Evolutionary conservation across 1,140 invertebrate genomes (phyloP).

Genomic region (Heliconius eleuchia): DNA sequence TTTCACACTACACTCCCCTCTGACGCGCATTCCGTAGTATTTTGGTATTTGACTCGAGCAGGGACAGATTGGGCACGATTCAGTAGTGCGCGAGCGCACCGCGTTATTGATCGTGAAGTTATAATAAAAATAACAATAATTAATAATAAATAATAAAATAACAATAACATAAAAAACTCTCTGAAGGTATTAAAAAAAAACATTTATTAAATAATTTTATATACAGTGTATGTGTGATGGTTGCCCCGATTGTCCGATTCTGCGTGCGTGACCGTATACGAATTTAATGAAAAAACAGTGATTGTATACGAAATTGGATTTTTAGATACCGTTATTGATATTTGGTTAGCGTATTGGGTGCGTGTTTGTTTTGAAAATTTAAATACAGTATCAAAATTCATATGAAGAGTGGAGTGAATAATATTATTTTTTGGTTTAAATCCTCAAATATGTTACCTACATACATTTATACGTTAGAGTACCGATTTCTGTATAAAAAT

Average conservation of each 20-base stretch:
- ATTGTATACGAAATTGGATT: constrained; percentile 32
- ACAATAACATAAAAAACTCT: neutral
- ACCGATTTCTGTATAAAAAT: neutral
- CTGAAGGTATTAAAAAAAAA: neutral
- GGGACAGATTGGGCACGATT: constrained; percentile 74
- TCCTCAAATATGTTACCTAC: neutral
- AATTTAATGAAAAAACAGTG: constrained; percentile 25
- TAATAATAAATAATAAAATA: neutral
- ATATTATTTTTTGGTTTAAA: neutral
- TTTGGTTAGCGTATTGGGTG: constrained; percentile 11
- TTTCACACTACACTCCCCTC: constrained; percentile 47
- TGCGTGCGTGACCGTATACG: constrained; percentile 27
- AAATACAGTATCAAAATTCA: neutral
- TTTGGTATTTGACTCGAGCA: constrained; percentile 71
- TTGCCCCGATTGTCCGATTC: constrained; percentile 14
- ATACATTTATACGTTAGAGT: neutral
- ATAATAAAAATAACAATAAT: constrained; percentile 19
- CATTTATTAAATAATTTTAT: neutral
- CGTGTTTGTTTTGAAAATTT: constrained; percentile 3
- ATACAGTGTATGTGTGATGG: constrained; percentile 3
- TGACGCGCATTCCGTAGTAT: constrained; percentile 66
- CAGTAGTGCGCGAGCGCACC: constrained; percentile 62
- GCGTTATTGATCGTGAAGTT: constrained; percentile 44
- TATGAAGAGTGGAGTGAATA: neutral
- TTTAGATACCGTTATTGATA: constrained; percentile 16